Evolutionary conservation across 2,888 invertebrate genomes (phyloP).

Genomic region (Belgica antarctica): DNA sequence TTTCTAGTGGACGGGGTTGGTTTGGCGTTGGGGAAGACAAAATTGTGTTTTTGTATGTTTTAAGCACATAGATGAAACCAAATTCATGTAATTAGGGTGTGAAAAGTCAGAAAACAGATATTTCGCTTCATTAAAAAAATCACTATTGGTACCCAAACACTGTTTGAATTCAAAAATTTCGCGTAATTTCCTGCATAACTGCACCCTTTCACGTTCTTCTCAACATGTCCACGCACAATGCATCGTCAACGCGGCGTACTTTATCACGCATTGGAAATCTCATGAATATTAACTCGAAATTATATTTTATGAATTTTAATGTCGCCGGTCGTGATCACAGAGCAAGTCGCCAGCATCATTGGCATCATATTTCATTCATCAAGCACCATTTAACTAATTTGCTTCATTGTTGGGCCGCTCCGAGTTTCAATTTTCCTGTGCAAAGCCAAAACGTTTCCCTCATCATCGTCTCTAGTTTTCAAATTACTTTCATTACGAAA

Average conservation of each 20-base stretch:
- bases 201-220: neutral
- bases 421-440: neutral
- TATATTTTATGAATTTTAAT: slow-evolving; percentile 9
- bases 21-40: neutral
- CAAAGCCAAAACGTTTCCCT: neutral
- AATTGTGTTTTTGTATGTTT: too few species aligned
- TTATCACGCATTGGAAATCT: neutral
- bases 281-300: slow-evolving; percentile 20
- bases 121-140: too few species aligned
- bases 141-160: too few species aligned
- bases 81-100: too few species aligned
- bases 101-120: too few species aligned
- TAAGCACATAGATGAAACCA: too few species aligned
- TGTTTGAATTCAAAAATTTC: too few species aligned
- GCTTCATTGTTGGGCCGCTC: neutral
- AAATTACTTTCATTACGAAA: neutral
- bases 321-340: neutral
- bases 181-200: neutral
- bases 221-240: neutral
- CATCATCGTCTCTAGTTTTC: neutral
- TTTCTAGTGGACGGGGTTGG: too few species aligned
- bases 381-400: slow-evolving; percentile 25
- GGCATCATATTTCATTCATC: slow-evolving; percentile 28
- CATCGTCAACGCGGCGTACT: neutral
- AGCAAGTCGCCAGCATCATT: neutral